These are phyloP conservation scores for Lycaon pictus DNA, from an alignment of 2,113 vertebrate genomes.

Conservation along the genomic window DNA sequence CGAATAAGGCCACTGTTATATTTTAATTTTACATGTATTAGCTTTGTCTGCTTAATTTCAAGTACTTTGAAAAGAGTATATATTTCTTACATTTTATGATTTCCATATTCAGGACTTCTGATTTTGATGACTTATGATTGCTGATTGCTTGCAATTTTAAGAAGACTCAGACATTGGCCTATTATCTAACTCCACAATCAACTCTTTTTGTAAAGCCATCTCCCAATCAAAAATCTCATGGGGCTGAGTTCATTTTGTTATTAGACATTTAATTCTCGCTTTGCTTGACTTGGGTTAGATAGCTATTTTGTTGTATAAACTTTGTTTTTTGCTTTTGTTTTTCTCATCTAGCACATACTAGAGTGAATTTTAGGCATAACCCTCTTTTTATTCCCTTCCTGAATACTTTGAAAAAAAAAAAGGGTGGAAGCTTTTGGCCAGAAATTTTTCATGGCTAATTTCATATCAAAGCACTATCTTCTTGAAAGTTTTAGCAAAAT, in stretches of 20 bases:
- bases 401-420: neutral
- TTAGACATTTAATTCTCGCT: conserved; percentile 49
- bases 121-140: conserved; percentile 14
- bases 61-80: conserved; percentile 11
- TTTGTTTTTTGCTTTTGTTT: conserved; percentile 19
- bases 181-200: neutral
- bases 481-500: neutral
- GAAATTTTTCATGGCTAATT: conserved; percentile 53
- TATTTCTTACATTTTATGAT: conserved; percentile 15
- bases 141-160: conserved; percentile 67
- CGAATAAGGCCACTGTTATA: neutral
- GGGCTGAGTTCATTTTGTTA: conserved; percentile 33
- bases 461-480: neutral
- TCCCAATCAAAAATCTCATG: conserved; percentile 48
- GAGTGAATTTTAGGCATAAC: conserved; percentile 12
- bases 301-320: neutral
- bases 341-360: conserved; percentile 9
- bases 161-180: neutral
- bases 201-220: neutral
- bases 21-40: conserved; percentile 52
- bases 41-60: conserved; percentile 7
- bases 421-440: neutral
- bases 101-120: conserved; percentile 27
- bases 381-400: neutral
- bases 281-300: conserved; percentile 53